phyloP scores from a whole-genome alignment of 2,113 vertebrate genomes.

The Lepisosteus osseus region DNA sequence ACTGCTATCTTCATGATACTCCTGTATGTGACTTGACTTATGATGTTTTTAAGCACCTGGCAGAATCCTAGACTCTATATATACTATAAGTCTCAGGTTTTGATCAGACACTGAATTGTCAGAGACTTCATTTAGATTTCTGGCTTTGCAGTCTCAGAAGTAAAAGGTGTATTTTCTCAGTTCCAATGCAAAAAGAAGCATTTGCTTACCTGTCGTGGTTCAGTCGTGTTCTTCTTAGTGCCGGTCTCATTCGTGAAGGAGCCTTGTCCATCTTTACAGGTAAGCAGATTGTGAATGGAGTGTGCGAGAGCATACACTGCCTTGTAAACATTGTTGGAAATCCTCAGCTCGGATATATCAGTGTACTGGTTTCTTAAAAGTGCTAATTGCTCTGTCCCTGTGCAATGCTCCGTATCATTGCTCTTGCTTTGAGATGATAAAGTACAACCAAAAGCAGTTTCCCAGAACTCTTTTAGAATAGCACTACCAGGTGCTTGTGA shows the following conservation, averaged over 20 bases:
- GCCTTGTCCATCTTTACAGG: slow-evolving; percentile 5
- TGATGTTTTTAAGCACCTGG: too few relatives aligned
- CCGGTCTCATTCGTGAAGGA: not conserved
- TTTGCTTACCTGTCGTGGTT: slow-evolving; percentile 14
- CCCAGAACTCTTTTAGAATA: slow-evolving; percentile 7
- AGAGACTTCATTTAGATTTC: too few relatives aligned
- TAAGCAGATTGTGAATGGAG: not conserved
- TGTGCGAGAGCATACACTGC: slow-evolving; percentile 14
- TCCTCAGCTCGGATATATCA: not conserved
- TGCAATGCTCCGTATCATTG: not conserved
- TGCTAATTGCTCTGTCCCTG: not conserved
- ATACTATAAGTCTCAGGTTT: not conserved
- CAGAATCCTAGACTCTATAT: not conserved
- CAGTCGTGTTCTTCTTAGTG: not conserved
- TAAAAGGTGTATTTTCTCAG: too few relatives aligned
- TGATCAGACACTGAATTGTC: too few relatives aligned
- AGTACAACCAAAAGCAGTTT: slow-evolving; percentile 1
- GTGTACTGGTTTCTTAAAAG: not conserved
- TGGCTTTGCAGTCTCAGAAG: too few relatives aligned
- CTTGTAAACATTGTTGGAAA: slow-evolving; percentile 19
- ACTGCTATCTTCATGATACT: too few relatives aligned
- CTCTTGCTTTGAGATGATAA: not conserved
- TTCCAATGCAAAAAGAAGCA: too few relatives aligned
- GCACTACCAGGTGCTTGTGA: not conserved
- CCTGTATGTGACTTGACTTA: too few relatives aligned